These are phyloP conservation scores for Falco concolor DNA, from an alignment of 2,797 vertebrate species.

Conservation along the genomic window DNA sequence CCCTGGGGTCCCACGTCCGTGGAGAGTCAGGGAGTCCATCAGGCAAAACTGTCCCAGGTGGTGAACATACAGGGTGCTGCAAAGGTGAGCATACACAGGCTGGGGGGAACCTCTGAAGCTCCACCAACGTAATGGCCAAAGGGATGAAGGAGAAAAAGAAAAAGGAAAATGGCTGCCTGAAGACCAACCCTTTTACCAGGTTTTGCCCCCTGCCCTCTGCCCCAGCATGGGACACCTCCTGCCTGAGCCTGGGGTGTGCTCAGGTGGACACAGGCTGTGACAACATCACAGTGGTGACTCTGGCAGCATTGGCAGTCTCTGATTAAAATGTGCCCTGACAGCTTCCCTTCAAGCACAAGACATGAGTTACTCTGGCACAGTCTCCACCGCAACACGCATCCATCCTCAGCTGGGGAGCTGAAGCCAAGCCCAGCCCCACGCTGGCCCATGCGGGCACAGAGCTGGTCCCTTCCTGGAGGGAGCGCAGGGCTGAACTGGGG, in stretches of 20 bases:
- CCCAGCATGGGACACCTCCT: not conserved
- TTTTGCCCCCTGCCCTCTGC: not conserved
- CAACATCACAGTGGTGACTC: not conserved
- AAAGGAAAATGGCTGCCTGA: not conserved
- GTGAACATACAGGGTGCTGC: not conserved
- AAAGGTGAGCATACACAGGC: not conserved
- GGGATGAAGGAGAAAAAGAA: not conserved
- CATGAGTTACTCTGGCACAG: not conserved
- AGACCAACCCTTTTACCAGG: not conserved
- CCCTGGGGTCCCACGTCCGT: not conserved
- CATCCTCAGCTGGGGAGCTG: not conserved
- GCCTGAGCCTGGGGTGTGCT: not conserved
- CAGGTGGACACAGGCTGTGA: not conserved
- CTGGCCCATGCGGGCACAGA: not conserved
- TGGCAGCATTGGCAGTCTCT: not conserved
- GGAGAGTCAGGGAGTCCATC: not conserved
- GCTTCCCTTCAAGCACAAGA: not conserved
- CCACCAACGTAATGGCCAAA: not conserved
- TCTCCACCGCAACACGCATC: not conserved
- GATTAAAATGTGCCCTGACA: not conserved
- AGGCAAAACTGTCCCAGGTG: not conserved
- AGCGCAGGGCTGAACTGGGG: not conserved
- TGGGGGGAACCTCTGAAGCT: not conserved
- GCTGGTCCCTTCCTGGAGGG: not conserved
- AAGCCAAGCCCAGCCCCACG: not conserved